These are phyloP conservation scores for Hypena proboscidalis DNA, from an alignment of 2,888 invertebrate species.

Conservation along the genomic window DNA sequence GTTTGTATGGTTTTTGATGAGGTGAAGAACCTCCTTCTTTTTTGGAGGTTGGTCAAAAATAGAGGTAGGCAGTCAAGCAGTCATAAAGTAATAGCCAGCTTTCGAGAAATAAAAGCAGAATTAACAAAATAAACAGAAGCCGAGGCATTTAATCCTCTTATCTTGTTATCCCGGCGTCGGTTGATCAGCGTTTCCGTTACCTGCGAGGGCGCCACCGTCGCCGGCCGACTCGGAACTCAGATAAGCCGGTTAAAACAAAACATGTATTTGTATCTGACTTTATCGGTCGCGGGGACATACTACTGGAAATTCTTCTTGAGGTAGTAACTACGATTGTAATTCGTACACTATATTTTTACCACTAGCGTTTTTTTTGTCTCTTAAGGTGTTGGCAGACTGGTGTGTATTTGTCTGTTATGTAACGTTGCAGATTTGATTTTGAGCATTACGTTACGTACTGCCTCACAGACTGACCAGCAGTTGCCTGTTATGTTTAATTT, in stretches of 20 bases:
- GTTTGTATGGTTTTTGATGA: too few species aligned
- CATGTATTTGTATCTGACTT: conserved; percentile 39
- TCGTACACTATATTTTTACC: too few species aligned
- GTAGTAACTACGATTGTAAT: too few species aligned
- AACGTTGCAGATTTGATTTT: too few species aligned
- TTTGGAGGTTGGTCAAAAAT: too few species aligned
- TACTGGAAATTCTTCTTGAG: conserved; percentile 22
- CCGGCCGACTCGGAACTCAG: conserved; percentile 37
- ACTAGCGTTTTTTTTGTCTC: too few species aligned
- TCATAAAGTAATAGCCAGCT: conserved; percentile 28
- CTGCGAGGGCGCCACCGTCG: conserved; percentile 32
- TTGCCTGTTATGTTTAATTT: too few species aligned
- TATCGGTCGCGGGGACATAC: conserved; percentile 19
- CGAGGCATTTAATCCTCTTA: conserved; percentile 64
- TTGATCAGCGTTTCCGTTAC: conserved; percentile 57
- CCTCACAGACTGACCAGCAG: too few species aligned
- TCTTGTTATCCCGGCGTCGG: conserved; percentile 55
- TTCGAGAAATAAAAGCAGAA: conserved; percentile 51
- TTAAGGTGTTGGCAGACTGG: too few species aligned
- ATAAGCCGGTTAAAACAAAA: conserved; percentile 56
- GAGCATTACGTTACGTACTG: too few species aligned
- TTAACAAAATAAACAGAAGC: conserved; percentile 59
- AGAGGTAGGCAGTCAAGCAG: conserved; percentile 14
- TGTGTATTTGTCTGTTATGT: too few species aligned
- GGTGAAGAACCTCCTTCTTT: too few species aligned